Base-by-base conservation (phyloP, 2,888 invertebrate species). In the Cryptus armator region DNA sequence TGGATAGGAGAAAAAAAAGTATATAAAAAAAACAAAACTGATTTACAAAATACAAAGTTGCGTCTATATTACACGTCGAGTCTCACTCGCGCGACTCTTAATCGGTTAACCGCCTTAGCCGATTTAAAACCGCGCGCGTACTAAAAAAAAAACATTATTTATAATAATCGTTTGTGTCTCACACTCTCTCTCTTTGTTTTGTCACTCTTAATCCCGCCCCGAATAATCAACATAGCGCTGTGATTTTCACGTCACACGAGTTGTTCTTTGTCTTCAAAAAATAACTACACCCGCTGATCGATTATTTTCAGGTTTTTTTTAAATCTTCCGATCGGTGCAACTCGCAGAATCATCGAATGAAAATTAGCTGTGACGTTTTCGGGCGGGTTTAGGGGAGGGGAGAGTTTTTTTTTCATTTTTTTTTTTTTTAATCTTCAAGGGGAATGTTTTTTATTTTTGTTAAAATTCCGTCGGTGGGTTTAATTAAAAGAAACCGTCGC, bases 401-500 rank as follows among this genome's bases (percentile, higher is more conserved):
- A 66, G 51, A 66, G 66, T 16, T 75, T 62, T 62, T 29, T 44
- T 6, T 24, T 59, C 29, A 29, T 1, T 62, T 56, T 62, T 32
- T n/a, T 14, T 29, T 9, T 62, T 32, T 62, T 62, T 14, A 44
- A 46, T 46, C 62, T 46, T 62, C 62, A 48, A 62, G 59, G 44
- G 59, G n/a, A 59, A 44, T 67, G 43, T 12, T 37, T 32, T 74
- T 64, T 74, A 43, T 43, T 67, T 68, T 68, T 77, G 66, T 37
- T 59, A 19, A 74, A n/a, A 48, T 56, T 59, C 46, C n/a, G 46
- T 68, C 48, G 32, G 44, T 46, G n/a, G n/a, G 14, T 76, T 53
- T 72, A 46, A 95, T 96, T 97, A 98, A 96, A 97, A 98, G 96
- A 97, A 97, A 94, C 97, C 97, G 93, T 97, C 97, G 90, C 97